These are phyloP conservation scores for Bradypodion pumilum DNA, from an alignment of 2,797 vertebrate species.

Conservation along the genomic window DNA sequence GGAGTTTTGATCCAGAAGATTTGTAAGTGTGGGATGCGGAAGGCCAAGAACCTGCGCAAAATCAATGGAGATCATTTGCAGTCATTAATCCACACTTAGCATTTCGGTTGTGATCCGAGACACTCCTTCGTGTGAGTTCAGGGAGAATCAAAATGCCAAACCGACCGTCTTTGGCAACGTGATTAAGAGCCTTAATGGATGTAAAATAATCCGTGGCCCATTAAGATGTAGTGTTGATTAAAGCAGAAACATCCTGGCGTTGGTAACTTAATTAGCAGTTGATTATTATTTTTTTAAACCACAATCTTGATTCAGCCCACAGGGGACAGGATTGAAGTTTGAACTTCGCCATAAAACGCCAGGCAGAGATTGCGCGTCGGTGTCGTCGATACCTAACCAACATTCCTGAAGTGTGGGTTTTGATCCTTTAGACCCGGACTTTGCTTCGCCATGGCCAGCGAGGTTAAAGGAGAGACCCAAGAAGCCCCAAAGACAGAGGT, in stretches of 20 bases:
- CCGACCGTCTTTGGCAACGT: too few species aligned
- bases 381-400: not conserved
- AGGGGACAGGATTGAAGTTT: not conserved
- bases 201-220: too few species aligned
- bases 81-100: too few species aligned
- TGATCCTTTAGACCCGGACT: slow-evolving; percentile 13
- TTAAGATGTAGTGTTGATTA: not conserved
- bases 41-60: too few species aligned
- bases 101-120: not conserved
- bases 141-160: not conserved
- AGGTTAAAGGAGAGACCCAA: slow-evolving; percentile 19
- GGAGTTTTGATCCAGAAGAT: not conserved
- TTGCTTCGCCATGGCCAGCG: slow-evolving; percentile 52
- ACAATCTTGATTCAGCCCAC: not conserved
- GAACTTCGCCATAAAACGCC: not conserved
- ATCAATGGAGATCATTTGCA: too few species aligned
- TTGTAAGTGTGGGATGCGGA: not conserved
- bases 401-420: not conserved
- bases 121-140: not conserved
- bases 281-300: not conserved
- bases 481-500: slow-evolving; percentile 41
- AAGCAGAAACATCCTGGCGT: not conserved
- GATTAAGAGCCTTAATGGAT: too few species aligned
- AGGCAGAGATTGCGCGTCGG: not conserved
- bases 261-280: not conserved